These are phyloP conservation scores for Chascanopsetta lugubris DNA, from an alignment of 2,113 vertebrate species.

Conservation along the genomic window DNA sequence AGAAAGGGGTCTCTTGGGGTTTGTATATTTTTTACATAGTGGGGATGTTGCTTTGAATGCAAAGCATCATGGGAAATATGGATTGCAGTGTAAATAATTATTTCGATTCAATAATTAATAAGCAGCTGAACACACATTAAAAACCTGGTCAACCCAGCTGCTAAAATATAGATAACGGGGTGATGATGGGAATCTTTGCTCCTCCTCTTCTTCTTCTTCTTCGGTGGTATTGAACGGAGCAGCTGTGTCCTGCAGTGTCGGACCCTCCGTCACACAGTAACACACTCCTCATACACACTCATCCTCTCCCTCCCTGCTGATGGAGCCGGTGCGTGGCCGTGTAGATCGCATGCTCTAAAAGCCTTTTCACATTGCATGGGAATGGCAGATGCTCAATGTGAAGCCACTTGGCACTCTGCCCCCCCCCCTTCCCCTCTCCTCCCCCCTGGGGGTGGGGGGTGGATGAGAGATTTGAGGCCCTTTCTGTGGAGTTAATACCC, in stretches of 20 bases:
- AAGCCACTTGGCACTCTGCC: conserved; percentile 51
- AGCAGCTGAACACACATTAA: conserved; percentile 12
- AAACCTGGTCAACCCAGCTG: neutral
- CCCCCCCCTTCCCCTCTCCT: conserved; percentile 21
- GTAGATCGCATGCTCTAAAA: conserved; percentile 65
- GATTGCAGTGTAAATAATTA: too few species aligned
- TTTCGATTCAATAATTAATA: too few species aligned
- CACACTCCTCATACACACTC: neutral
- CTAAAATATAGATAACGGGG: conserved; percentile 43
- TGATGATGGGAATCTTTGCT: conserved; percentile 40
- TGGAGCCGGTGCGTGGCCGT: conserved; percentile 37
- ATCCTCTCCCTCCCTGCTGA: conserved; percentile 32
- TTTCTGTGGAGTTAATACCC: conserved; percentile 37
- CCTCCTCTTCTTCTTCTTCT: conserved; percentile 33
- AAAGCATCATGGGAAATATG: too few species aligned
- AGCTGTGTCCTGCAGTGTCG: conserved; percentile 57
- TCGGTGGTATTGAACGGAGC: conserved; percentile 63
- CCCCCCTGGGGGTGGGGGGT: conserved; percentile 22
- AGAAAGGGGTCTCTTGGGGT: too few species aligned
- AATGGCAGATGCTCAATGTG: conserved; percentile 54
- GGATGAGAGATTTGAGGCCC: conserved; percentile 48
- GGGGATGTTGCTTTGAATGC: too few species aligned
- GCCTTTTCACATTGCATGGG: conserved; percentile 40
- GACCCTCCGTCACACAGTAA: neutral
- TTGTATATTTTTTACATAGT: too few species aligned